Conservation (phyloP, 2,113 vertebrate genomes). For the Nicator chloris region DNA sequence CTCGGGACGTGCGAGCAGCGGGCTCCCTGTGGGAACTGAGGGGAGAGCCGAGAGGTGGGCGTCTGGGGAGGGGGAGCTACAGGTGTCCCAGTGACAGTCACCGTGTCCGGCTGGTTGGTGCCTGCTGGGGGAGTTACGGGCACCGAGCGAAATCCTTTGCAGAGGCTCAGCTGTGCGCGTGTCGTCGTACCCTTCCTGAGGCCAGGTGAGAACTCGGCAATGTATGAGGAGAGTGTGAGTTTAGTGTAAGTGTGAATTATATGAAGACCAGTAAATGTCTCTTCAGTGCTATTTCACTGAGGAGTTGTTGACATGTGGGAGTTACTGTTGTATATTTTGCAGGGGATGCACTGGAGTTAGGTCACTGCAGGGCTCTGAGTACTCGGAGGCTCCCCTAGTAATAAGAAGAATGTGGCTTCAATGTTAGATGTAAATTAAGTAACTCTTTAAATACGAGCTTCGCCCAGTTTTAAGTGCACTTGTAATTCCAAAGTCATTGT, state of each 20-base stretch:
- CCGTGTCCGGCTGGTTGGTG: rapidly evolving
- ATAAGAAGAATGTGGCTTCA: too few relatives aligned
- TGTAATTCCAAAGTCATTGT: neutral
- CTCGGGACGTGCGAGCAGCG: neutral
- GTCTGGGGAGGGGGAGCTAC: rapidly evolving
- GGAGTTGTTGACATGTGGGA: neutral
- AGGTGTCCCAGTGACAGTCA: neutral
- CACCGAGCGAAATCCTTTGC: rapidly evolving
- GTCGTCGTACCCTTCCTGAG: rapidly evolving
- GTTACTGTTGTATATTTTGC: rapidly evolving
- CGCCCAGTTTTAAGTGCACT: neutral
- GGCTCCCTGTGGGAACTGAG: rapidly evolving
- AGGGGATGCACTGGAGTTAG: neutral
- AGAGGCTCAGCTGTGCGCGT: rapidly evolving
- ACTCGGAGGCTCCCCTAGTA: rapidly evolving
- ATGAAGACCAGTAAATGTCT: rapidly evolving
- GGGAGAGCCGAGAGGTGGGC: rapidly evolving
- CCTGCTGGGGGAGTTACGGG: neutral
- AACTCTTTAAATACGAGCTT: neutral
- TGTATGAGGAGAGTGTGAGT: too few relatives aligned
- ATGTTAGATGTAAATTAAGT: neutral
- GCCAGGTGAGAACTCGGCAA: neutral
- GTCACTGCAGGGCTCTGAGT: neutral
- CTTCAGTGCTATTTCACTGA: rapidly evolving
- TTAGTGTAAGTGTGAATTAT: rapidly evolving